Conservation (phyloP, 2,888 invertebrate species). For the Anodontia alba region DNA sequence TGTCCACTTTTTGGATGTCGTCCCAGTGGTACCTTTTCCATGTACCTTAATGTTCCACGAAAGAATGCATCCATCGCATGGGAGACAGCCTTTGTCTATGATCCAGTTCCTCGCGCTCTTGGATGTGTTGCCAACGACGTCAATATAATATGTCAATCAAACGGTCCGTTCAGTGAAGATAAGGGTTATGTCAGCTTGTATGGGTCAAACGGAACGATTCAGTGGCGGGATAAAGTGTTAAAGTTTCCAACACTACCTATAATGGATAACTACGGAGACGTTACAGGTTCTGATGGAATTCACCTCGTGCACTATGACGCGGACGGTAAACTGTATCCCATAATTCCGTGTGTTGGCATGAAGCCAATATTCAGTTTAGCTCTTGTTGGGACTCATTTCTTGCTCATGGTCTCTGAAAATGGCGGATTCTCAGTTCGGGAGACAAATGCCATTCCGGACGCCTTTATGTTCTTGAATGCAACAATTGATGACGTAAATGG, state of each 20-base stretch:
- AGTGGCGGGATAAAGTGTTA: slow-evolving; percentile 66
- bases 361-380: slow-evolving; percentile 48
- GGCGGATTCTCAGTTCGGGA: slow-evolving; percentile 44
- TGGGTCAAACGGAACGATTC: slow-evolving; percentile 56
- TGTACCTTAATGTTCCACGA: slow-evolving; percentile 55
- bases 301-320: slow-evolving; percentile 64
- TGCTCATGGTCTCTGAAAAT: slow-evolving; percentile 41
- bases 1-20: slow-evolving; percentile 71
- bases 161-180: slow-evolving; percentile 51
- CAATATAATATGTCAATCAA: slow-evolving; percentile 61
- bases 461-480: slow-evolving; percentile 39
- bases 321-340: slow-evolving; percentile 62
- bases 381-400: slow-evolving; percentile 41
- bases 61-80: slow-evolving; percentile 58
- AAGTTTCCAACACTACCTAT: slow-evolving; percentile 69
- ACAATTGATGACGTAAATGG: slow-evolving; percentile 41
- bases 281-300: slow-evolving; percentile 72
- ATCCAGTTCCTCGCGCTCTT: slow-evolving; percentile 51
- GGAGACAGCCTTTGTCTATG: slow-evolving; percentile 54
- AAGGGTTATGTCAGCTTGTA: slow-evolving; percentile 71
- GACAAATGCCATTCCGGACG: slow-evolving; percentile 49
- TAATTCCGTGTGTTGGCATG: slow-evolving; percentile 46
- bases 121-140: slow-evolving; percentile 61
- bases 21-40: slow-evolving; percentile 70
- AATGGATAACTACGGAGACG: slow-evolving; percentile 72